A percentile compares a stretch with the other conserved stretches of the same genome.
Evolutionary conservation across 2,113 vertebrate genomes (phyloP).

Genomic region (Leptobrachium leishanense): DNA sequence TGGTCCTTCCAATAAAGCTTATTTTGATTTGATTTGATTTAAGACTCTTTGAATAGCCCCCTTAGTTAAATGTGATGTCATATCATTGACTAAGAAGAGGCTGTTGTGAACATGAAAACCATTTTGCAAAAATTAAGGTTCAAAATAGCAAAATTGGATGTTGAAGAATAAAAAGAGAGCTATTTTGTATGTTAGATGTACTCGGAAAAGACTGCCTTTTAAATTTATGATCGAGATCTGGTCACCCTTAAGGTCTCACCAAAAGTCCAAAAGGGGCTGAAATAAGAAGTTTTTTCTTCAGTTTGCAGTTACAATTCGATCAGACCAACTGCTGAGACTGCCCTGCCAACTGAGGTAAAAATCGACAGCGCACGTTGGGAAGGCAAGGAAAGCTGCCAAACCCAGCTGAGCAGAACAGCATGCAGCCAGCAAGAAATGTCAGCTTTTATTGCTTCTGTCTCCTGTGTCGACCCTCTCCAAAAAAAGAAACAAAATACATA

Average conservation of each 20-base stretch:
- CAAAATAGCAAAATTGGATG: no score
- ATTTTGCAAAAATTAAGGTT: no score
- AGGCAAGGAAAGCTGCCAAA: conserved; percentile 63
- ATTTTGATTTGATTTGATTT: no score
- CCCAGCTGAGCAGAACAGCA: conserved; percentile 52
- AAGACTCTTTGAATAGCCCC: no score
- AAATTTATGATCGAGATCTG: conserved; percentile 3
- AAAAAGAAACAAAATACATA: conserved; percentile 1
- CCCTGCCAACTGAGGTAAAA: conserved; percentile 58
- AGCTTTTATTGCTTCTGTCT: conserved; percentile 66
- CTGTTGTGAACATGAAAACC: no score
- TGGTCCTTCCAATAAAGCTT: no score
- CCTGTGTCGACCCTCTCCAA: conserved; percentile 57
- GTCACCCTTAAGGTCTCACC: conserved; percentile 26
- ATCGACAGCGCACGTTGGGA: conserved; percentile 60
- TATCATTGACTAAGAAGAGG: no score
- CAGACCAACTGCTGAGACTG: conserved; percentile 59
- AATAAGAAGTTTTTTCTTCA: conserved; percentile 52
- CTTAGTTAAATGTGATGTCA: no score
- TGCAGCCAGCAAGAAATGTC: conserved; percentile 67
- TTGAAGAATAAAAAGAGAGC: no score
- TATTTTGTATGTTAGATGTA: no score
- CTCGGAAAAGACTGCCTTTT: not conserved
- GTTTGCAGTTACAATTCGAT: conserved; percentile 58
- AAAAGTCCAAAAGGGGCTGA: conserved; percentile 13